Percentiles rank a stretch among this genome's conserved stretches.
phyloP scores from a whole-genome alignment of 2,797 vertebrate genomes.

The Lacerta viridis region DNA sequence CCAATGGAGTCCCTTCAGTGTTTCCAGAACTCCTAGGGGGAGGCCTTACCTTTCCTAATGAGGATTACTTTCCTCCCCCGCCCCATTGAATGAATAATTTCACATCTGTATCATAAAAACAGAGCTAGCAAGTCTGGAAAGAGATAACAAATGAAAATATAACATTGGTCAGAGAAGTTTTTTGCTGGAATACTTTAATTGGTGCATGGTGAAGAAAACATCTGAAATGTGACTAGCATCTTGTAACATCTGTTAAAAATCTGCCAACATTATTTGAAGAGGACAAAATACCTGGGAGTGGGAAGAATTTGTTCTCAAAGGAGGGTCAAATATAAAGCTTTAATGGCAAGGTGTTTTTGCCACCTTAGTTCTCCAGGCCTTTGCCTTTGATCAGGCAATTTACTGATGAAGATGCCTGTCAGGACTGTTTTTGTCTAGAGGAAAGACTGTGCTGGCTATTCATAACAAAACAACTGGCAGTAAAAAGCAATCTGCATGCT shows the following conservation, averaged over 20 bases:
- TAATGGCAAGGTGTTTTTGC: constrained; percentile 10
- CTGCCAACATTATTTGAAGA: constrained; percentile 18
- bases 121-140: constrained; percentile 50
- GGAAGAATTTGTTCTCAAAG: constrained; percentile 25
- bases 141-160: constrained; percentile 10
- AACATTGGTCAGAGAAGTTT: constrained; percentile 27
- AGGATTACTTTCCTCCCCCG: not conserved
- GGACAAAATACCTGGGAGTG: constrained; percentile 37
- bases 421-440: not conserved
- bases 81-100: constrained; percentile 78
- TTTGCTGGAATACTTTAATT: constrained; percentile 47
- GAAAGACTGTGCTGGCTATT: constrained; percentile 1
- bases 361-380: not conserved
- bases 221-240: constrained; percentile 42
- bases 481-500: not conserved
- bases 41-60: not conserved
- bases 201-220: constrained; percentile 23
- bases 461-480: constrained; percentile 13
- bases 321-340: constrained; percentile 4
- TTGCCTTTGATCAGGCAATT: constrained; percentile 30
- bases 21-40: not conserved
- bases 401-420: rapidly evolving
- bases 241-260: constrained; percentile 35
- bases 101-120: constrained; percentile 69
- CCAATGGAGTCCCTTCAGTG: not conserved